Evolutionary conservation across 2,113 vertebrate species (phyloP).

Genomic region (Ammodytes dubius): DNA sequence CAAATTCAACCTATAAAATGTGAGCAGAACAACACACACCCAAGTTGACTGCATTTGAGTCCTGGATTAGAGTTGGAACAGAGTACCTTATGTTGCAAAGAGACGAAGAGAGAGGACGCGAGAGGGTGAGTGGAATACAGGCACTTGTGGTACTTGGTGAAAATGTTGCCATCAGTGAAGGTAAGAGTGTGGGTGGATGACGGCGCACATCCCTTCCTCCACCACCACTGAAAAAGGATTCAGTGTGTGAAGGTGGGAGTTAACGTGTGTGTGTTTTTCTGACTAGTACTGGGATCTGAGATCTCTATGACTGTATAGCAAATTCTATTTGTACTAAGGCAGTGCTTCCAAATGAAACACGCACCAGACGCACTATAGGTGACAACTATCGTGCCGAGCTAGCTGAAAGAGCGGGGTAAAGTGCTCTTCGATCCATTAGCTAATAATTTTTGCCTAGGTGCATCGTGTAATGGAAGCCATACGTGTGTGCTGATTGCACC

Average conservation of each 20-base stretch:
- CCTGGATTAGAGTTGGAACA: background rate
- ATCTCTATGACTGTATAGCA: conserved; percentile 30
- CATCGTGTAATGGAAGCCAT: conserved; percentile 11
- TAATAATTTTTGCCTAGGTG: conserved; percentile 9
- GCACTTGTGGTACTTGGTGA: conserved; percentile 60
- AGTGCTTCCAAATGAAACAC: background rate
- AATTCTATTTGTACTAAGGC: conserved; percentile 12
- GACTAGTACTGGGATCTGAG: conserved; percentile 33
- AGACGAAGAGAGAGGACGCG: conserved; percentile 44
- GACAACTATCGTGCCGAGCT: conserved; percentile 25
- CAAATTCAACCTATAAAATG: conserved; percentile 9
- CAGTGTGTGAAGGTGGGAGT: conserved; percentile 44
- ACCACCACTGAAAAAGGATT: conserved; percentile 38
- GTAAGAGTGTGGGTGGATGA: conserved; percentile 74
- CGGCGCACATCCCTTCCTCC: conserved; percentile 53
- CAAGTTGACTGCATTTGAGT: background rate
- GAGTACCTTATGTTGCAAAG: background rate
- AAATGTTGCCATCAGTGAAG: conserved; percentile 63
- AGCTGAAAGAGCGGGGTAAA: conserved; percentile 16
- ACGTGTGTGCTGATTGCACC: conserved; percentile 29
- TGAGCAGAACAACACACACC: background rate
- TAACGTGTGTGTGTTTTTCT: background rate
- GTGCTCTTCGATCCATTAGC: conserved; percentile 38
- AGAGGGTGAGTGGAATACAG: conserved; percentile 51
- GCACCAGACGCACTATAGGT: conserved; percentile 3